Base-by-base conservation (phyloP, 2,888 invertebrate species). In the Eurytoma adleriae region DNA sequence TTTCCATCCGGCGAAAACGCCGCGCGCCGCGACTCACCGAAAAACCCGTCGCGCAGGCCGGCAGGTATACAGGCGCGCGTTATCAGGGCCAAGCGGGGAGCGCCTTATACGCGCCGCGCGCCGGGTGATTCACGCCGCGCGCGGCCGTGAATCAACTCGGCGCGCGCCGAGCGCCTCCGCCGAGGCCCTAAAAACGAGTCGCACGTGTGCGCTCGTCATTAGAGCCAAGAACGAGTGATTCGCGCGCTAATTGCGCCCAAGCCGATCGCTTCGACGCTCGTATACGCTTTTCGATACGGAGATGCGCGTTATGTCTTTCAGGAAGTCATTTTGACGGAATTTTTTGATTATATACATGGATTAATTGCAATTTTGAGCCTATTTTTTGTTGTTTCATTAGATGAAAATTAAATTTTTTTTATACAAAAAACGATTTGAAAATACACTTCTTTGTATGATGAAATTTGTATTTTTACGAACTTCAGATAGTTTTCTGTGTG, bases 171-270 rank as follows among this genome's bases (percentile, higher is more conserved):
- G 30, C 69, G 61, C 64, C 27, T 16, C 48, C 52, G 24, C 62
- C 59, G 70, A 14, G 67, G 61, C 75, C 79, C 79, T 79, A 79
- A 75, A 75, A 79, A 52, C 79, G 57, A 30, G 18, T 18, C 74
- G 68, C 78, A 54, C 56, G 30, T 20, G 16, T 59, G 7, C 12
- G 3, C 40, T 57, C 14, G 68, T 73, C 73, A 73, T 79, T 79
- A 79, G 62, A 79, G 62, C 57, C 70, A 56, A 59, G 68, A 68
- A 52, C 30, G 18, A 40, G 20, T 48, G 64, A 56, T 56, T 56
- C 56, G 27, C 24, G 40, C 56, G 59, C 56, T 64, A 50, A 59
- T 78, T 78, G 54, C 59, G 50, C 24, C 30, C 66, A 40, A 27
- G 18, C 14, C 14, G 14, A 30, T 30, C 30, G 30, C 30, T 30